phyloP scores from a whole-genome alignment of 2,888 invertebrate species.

The Sipha maydis region DNA sequence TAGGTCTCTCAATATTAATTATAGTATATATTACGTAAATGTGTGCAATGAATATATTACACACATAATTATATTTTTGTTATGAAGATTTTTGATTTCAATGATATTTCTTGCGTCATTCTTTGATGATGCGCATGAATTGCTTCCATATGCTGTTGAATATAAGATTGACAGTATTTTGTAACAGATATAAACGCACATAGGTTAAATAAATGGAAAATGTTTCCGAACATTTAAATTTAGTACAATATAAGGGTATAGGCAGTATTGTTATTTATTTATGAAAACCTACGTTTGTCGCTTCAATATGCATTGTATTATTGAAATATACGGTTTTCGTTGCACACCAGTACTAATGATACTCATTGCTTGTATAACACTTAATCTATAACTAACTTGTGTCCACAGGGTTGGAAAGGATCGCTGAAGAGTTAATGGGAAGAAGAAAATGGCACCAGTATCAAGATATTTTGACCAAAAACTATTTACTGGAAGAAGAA shows the following conservation, averaged over 20 bases:
- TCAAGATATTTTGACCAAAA: conserved; percentile 74
- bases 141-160: too few relatives aligned
- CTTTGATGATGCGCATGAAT: background rate
- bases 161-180: too few relatives aligned
- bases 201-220: too few relatives aligned
- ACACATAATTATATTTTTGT: background rate
- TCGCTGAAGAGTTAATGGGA: conserved; percentile 97
- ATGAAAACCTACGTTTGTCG: too few relatives aligned
- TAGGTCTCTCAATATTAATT: background rate
- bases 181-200: too few relatives aligned
- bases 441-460: conserved; percentile 95
- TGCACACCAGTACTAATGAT: too few relatives aligned
- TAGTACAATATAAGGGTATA: too few relatives aligned
- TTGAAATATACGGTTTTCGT: too few relatives aligned
- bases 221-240: too few relatives aligned
- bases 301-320: too few relatives aligned
- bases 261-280: too few relatives aligned
- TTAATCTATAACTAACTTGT: background rate
- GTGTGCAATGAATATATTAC: background rate
- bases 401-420: conserved; percentile 88
- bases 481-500: conserved; percentile 63
- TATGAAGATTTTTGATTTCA: background rate
- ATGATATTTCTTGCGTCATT: background rate
- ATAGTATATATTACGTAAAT: background rate
- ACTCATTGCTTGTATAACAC: too few relatives aligned